phyloP scores from a whole-genome alignment of 2,888 invertebrate species.

The Ceraclea dissimilis region DNA sequence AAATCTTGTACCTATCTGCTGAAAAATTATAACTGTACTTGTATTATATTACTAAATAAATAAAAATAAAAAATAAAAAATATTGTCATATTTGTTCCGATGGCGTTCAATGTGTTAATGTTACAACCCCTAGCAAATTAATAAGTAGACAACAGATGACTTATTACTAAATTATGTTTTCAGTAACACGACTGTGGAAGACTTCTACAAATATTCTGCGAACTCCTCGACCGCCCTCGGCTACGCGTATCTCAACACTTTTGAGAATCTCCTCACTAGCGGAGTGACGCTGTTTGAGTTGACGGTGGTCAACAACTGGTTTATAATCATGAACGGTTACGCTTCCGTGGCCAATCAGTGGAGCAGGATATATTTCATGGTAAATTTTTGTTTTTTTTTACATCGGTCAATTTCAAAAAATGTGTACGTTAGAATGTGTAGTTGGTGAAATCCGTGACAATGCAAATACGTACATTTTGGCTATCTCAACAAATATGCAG shows the following conservation, averaged over 20 bases:
- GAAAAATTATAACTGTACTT: too few species aligned
- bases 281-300: slow-evolving; percentile 81
- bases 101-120: too few species aligned
- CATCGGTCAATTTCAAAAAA: not conserved
- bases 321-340: slow-evolving; percentile 84
- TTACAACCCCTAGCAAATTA: too few species aligned
- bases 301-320: slow-evolving; percentile 91
- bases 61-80: too few species aligned
- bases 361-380: slow-evolving; percentile 80
- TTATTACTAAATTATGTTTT: slow-evolving; percentile 25
- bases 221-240: slow-evolving; percentile 63
- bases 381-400: slow-evolving; percentile 27
- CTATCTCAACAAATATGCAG: too few species aligned
- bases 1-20: too few species aligned
- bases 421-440: too few species aligned
- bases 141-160: too few species aligned
- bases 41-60: too few species aligned
- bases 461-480: too few species aligned
- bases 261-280: slow-evolving; percentile 68
- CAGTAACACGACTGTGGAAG: slow-evolving; percentile 78
- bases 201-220: slow-evolving; percentile 65
- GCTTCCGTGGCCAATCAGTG: slow-evolving; percentile 62
- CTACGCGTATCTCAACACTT: slow-evolving; percentile 84
- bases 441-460: too few species aligned
- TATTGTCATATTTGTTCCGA: too few species aligned